These are phyloP conservation scores for Drosophila buzzatii DNA, from an alignment of 2,888 invertebrate genomes.

Conservation along the genomic window DNA sequence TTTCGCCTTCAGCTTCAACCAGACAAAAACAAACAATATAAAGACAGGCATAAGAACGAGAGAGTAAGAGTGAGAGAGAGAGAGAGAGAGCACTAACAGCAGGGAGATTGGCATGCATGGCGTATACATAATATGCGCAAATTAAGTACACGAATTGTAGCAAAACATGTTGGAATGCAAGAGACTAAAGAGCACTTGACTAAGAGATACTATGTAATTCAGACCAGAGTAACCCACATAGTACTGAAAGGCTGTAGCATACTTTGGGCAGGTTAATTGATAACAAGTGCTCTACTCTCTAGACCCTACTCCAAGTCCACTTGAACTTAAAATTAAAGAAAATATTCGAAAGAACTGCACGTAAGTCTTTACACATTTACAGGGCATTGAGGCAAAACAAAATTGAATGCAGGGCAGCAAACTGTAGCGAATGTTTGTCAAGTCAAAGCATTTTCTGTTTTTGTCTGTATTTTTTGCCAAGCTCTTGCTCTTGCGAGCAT, in stretches of 20 bases:
- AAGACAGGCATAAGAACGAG: neutral
- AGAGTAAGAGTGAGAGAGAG: neutral
- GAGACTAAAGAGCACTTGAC: neutral
- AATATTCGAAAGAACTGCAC: neutral
- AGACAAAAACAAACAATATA: conserved; percentile 18
- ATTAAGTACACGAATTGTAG: conserved; percentile 34
- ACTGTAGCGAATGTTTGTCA: conserved; percentile 28
- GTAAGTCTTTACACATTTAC: neutral
- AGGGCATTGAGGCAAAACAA: conserved; percentile 2
- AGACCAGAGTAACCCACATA: neutral
- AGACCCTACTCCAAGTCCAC: neutral
- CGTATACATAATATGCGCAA: conserved; percentile 64
- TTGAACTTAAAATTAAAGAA: neutral
- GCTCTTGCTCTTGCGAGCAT: conserved; percentile 7
- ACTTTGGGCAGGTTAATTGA: neutral
- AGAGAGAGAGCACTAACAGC: neutral
- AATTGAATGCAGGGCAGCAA: conserved; percentile 27
- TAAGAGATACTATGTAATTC: conserved; percentile 8
- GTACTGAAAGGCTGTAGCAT: neutral
- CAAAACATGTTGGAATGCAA: conserved; percentile 1
- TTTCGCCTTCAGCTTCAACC: conserved; percentile 17
- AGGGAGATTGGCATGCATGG: conserved; percentile 49
- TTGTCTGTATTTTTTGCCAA: conserved; percentile 7
- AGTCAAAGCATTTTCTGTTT: conserved; percentile 45
- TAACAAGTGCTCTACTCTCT: neutral